phyloP scores from a whole-genome alignment of 2,888 invertebrate genomes.

The Seira ritae region DNA sequence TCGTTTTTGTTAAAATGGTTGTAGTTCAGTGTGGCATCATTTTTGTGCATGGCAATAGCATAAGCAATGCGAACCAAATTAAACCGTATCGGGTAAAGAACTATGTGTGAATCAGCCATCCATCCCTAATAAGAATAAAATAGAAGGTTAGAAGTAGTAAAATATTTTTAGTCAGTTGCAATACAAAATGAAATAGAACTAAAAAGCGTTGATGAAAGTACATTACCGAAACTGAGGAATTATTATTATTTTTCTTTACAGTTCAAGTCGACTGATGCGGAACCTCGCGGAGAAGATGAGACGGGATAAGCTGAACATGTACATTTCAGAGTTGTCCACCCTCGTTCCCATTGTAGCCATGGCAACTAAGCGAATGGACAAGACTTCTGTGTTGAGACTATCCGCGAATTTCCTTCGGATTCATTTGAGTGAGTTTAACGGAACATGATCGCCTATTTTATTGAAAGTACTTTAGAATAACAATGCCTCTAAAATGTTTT shows the following conservation, averaged over 20 bases:
- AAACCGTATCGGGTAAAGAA: not conserved
- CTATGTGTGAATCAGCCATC: not conserved
- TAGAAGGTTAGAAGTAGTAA: not conserved
- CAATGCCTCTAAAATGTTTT: not conserved
- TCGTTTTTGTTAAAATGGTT: not conserved
- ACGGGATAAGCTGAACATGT: conserved; percentile 90
- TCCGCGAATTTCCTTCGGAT: conserved; percentile 90
- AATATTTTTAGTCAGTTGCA: no score
- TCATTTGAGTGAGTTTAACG: conserved; percentile 76
- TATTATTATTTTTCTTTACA: conserved; percentile 51
- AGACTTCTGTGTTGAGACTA: conserved; percentile 91
- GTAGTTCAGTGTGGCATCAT: not conserved
- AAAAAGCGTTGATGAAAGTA: not conserved
- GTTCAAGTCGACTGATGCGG: conserved; percentile 84
- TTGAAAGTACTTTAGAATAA: conserved; percentile 11
- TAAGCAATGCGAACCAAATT: not conserved
- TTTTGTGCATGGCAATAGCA: no score
- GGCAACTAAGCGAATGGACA: conserved; percentile 90
- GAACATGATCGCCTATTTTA: not conserved
- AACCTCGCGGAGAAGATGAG: conserved; percentile 94
- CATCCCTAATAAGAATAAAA: not conserved
- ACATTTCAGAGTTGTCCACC: conserved; percentile 87
- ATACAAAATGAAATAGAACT: not conserved
- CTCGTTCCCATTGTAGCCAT: conserved; percentile 90
- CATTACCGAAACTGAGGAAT: conserved; percentile 45